phyloP scores from a whole-genome alignment of 2,113 vertebrate species.

The Hemiprocne comata region DNA sequence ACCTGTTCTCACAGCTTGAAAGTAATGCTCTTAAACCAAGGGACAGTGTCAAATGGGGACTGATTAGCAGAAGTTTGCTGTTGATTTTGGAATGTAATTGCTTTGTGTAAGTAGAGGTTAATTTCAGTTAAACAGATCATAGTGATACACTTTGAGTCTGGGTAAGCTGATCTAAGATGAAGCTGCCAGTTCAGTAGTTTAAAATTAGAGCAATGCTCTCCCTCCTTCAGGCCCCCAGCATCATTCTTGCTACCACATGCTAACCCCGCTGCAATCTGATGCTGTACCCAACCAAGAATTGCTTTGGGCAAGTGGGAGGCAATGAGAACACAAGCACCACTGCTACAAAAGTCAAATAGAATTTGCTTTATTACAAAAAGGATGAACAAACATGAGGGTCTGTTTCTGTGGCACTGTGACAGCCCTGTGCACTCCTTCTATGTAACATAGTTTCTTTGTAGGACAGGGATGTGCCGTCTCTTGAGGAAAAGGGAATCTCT shows the following conservation, averaged over 20 bases:
- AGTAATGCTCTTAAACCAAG: constrained; percentile 26
- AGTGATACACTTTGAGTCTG: constrained; percentile 10
- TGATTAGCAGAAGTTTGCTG: neutral
- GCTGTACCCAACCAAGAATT: neutral
- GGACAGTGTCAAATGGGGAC: neutral
- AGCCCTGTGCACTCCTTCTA: neutral
- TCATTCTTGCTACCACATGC: constrained; percentile 36
- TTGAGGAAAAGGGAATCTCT: neutral
- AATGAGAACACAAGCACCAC: neutral
- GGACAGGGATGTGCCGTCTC: neutral
- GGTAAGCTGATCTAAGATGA: constrained; percentile 23
- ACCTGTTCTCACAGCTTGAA: constrained; percentile 24
- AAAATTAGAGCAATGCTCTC: constrained; percentile 37
- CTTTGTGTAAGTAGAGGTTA: neutral
- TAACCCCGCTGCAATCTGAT: constrained; percentile 51
- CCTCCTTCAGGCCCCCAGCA: constrained; percentile 12
- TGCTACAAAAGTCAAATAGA: neutral
- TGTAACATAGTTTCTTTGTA: neutral
- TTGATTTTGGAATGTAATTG: constrained; percentile 4
- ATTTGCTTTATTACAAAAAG: neutral
- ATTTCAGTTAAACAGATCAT: constrained; percentile 33
- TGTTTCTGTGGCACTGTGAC: fast-evolving
- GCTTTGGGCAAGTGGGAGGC: constrained; percentile 49
- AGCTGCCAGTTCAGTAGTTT: constrained; percentile 39
- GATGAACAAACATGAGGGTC: neutral